Conservation (phyloP, 2,113 vertebrate species). For the Urocolius indicus region DNA sequence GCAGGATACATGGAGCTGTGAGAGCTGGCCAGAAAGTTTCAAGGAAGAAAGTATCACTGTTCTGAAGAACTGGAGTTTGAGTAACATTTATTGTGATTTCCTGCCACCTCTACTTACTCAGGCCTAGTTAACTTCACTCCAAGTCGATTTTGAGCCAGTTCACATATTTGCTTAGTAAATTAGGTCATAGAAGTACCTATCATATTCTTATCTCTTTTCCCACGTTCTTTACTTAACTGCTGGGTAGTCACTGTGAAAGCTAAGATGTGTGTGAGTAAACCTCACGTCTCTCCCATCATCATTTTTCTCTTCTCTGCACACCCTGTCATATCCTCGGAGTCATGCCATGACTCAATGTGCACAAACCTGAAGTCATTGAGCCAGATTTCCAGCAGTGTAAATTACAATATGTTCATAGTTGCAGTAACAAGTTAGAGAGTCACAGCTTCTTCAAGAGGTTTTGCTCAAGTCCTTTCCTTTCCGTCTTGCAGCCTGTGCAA, state of each 20-base stretch:
- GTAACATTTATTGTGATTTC: not conserved
- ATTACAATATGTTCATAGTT: rapidly evolving
- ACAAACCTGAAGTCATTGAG: not conserved
- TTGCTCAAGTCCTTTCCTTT: not conserved
- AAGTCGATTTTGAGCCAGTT: not conserved
- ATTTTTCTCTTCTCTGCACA: not conserved
- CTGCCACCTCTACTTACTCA: not conserved
- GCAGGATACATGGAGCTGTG: not conserved
- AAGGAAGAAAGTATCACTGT: not conserved
- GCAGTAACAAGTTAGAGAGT: not conserved
- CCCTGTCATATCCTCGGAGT: rapidly evolving
- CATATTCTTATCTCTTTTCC: not conserved
- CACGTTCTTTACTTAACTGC: not conserved
- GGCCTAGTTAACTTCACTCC: not conserved
- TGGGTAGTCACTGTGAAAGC: not conserved
- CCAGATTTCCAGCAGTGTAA: not conserved
- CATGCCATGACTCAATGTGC: rapidly evolving
- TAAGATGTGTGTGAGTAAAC: rapidly evolving
- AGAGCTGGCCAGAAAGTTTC: not conserved
- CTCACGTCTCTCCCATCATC: rapidly evolving
- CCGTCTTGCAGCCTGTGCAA: not conserved
- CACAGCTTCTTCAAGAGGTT: not conserved
- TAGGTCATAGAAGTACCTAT: not conserved
- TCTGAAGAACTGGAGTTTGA: not conserved
- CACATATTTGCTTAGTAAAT: not conserved